phyloP scores from a whole-genome alignment of 2,113 vertebrate genomes.

The Actenoides lindsayi region DNA sequence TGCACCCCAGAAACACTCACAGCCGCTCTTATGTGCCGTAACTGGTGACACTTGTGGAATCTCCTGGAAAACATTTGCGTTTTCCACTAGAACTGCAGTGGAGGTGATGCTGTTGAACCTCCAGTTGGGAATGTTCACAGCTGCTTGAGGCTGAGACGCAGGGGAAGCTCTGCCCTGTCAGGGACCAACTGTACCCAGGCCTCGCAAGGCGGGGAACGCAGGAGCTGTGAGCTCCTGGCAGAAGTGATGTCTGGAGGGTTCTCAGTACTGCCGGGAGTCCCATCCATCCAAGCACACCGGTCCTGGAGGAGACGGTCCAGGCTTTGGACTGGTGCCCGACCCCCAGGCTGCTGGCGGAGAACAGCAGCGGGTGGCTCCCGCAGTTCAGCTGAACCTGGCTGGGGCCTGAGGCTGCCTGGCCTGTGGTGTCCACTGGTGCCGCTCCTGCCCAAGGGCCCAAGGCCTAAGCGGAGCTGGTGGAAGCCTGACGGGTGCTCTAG shows the following conservation, averaged over 20 bases:
- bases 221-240: too few species aligned
- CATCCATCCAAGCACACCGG: too few species aligned
- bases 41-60: too few species aligned
- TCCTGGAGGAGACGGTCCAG: too few species aligned
- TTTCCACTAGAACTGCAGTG: background rate
- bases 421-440: rapidly evolving
- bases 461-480: background rate
- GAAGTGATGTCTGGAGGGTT: background rate
- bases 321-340: background rate
- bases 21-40: background rate
- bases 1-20: too few species aligned
- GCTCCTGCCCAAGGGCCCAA: background rate
- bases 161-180: rapidly evolving
- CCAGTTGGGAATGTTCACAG: background rate
- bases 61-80: background rate
- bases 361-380: too few species aligned
- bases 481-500: background rate
- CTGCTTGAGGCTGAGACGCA: background rate
- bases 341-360: background rate
- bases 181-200: background rate
- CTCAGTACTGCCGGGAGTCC: too few species aligned
- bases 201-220: background rate
- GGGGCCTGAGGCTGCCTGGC: background rate
- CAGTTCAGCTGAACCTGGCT: rapidly evolving
- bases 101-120: background rate